phyloP scores from a whole-genome alignment of 2,113 vertebrate genomes.

The Megaptera novaeangliae region DNA sequence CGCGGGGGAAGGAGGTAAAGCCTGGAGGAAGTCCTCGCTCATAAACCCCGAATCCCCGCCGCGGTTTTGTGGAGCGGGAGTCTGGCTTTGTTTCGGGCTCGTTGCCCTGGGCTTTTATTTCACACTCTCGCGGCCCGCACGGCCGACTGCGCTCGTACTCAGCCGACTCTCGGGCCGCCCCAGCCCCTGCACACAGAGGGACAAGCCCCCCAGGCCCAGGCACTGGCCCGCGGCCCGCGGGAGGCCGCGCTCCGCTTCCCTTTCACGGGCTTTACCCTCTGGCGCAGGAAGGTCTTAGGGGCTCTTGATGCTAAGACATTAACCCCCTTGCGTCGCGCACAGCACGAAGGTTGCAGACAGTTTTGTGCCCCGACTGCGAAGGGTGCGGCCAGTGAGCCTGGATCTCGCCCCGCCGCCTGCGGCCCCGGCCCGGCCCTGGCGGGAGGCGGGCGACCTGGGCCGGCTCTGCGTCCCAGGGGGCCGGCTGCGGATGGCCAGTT shows the following conservation, averaged over 20 bases:
- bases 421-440: rapidly evolving
- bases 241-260: neutral
- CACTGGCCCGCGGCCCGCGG: rapidly evolving
- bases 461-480: neutral
- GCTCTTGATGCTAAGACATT: neutral
- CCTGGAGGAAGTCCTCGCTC: neutral
- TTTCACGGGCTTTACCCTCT: neutral
- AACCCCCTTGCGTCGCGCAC: neutral
- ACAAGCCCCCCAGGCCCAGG: neutral
- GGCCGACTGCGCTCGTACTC: neutral
- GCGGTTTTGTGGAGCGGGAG: neutral
- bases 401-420: rapidly evolving
- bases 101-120: neutral
- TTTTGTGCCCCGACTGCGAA: neutral
- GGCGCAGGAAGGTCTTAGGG: neutral
- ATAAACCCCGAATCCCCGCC: neutral
- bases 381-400: rapidly evolving
- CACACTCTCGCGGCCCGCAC: neutral
- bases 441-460: too few species aligned
- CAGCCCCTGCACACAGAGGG: neutral
- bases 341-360: neutral
- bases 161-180: rapidly evolving
- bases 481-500: neutral
- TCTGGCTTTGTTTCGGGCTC: neutral
- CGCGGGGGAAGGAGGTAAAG: neutral